Percentiles rank a stretch among this genome's conserved stretches.
phyloP scores from a whole-genome alignment of 1,140 invertebrate genomes.

The Protaetia brevitarsis region DNA sequence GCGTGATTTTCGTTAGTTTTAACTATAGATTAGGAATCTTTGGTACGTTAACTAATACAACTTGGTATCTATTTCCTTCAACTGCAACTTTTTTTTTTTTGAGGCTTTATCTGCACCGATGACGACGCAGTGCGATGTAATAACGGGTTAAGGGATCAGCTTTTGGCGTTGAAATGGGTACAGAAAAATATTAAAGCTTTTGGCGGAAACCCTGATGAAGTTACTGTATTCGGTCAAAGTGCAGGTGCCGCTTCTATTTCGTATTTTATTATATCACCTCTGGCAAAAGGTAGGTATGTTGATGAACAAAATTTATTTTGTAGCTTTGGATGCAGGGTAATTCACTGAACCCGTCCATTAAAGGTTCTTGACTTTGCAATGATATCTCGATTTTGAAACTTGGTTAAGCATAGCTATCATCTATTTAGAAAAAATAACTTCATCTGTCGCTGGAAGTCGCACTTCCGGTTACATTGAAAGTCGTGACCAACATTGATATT shows the following conservation, averaged over 20 bases:
- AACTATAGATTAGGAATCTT: conserved; percentile 63
- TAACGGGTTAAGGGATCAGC: conserved; percentile 61
- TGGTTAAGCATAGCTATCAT: too few relatives aligned
- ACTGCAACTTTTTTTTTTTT: conserved; percentile 23
- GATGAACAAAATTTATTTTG: neutral
- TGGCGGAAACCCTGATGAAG: conserved; percentile 52
- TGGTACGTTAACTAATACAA: conserved; percentile 42
- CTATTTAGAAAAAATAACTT: too few relatives aligned
- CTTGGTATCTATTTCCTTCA: too few relatives aligned
- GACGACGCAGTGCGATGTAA: conserved; percentile 57
- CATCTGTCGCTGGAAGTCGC: too few relatives aligned
- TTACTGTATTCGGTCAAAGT: conserved; percentile 54
- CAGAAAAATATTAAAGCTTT: conserved; percentile 56
- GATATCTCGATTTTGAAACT: too few relatives aligned
- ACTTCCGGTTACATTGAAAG: too few relatives aligned
- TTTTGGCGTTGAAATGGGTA: conserved; percentile 59
- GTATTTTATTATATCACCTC: conserved; percentile 58
- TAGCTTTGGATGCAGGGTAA: too few relatives aligned
- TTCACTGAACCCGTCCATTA: too few relatives aligned
- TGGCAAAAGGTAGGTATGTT: conserved; percentile 48
- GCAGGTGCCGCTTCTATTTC: conserved; percentile 56
- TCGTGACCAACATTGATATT: too few relatives aligned
- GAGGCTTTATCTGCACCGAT: conserved; percentile 57
- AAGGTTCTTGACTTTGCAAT: too few relatives aligned
- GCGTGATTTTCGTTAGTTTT: conserved; percentile 60